phyloP scores from a whole-genome alignment of 92 coral and sea anemone species.

The Plumapathes pennacea region DNA sequence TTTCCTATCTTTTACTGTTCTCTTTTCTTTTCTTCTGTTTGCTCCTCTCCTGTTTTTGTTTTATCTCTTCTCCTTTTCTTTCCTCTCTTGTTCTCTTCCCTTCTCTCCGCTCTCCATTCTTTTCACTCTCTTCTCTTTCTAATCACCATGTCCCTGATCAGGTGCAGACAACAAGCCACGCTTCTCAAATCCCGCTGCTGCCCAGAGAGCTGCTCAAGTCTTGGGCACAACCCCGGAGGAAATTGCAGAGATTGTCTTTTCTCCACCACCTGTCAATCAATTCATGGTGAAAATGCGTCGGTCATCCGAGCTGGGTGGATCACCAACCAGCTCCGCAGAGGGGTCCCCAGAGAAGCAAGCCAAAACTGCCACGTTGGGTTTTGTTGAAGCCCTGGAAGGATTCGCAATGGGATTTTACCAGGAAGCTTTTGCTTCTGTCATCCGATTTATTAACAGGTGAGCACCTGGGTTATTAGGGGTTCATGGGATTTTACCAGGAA shows the following conservation, averaged over 20 bases:
- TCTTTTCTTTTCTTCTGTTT: too few species aligned
- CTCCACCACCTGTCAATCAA: constrained; percentile 96
- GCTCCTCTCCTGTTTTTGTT: too few species aligned
- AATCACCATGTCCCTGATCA: too few species aligned
- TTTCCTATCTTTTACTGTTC: neutral
- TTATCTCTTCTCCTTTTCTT: neutral
- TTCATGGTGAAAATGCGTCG: constrained; percentile 81
- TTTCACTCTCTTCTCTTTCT: neutral
- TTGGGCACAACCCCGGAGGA: constrained; percentile 88
- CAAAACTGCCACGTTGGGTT: constrained; percentile 61
- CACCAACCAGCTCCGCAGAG: constrained; percentile 59
- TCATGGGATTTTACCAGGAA: constrained; percentile 92
- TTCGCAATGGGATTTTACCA: constrained; percentile 94
- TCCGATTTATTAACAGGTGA: constrained; percentile 86
- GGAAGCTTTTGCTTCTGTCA: constrained; percentile 79
- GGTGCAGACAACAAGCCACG: constrained; percentile 95
- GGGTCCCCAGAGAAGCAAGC: constrained; percentile 75
- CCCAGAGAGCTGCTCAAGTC: constrained; percentile 88
- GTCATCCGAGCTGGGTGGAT: constrained; percentile 28
- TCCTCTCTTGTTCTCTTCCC: neutral
- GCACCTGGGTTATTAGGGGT: constrained; percentile 2
- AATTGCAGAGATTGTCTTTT: constrained; percentile 88
- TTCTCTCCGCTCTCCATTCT: neutral
- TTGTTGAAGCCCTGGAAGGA: constrained; percentile 90
- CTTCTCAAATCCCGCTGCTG: constrained; percentile 93